Evolutionary conservation across 2,113 vertebrate genomes (phyloP), one percentile per base, ranked within the genome.

Genomic region (Oncorhynchus mykiss): DNA sequence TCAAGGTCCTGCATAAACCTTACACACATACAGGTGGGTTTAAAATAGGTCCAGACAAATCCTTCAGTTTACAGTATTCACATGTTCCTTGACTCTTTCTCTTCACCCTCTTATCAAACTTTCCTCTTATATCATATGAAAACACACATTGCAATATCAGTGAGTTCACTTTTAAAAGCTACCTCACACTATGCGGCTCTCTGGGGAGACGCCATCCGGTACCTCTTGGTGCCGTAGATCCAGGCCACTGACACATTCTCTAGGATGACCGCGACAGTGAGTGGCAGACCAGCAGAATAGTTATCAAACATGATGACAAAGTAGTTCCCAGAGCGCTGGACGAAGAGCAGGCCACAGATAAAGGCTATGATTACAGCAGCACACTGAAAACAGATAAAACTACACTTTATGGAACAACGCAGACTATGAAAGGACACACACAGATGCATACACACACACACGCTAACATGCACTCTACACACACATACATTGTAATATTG

Each of bases 271-370:
- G 99, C 97, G 0, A 99, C 89, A 0, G 96, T 99, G 88, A 99
- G 97, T 0, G 97, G 97, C 86, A 99, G 87, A 0, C 97, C 98
- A 45, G 97, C 98, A 0, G 98, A 99, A 81, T 99, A 99, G 85
- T 99, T 97, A 0, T 99, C 98, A 73, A 99, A 99, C 98, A 99
- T 99, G 85, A 95, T 97, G 92, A 99, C 98, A 83, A 96, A 99
- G 90, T 99, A 99, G 82, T 99, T 99, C 48, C 98, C 98, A 0
- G 98, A 99, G 57, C 95, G 96, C 87, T 99, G 98, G 86, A 99
- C 98, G 18, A 99, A 99, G 90, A 99, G 89, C 84, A 99, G 92
- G 71, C 98, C 98, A 76, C 96, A 95, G 11, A 97, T 3, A 74
- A 99, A 99, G 74, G 98, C 98, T 8, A 96, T 91, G 84, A 98